These are phyloP conservation scores for Eptatretus burgeri DNA, from an alignment of 2,113 vertebrate species.

Conservation along the genomic window DNA sequence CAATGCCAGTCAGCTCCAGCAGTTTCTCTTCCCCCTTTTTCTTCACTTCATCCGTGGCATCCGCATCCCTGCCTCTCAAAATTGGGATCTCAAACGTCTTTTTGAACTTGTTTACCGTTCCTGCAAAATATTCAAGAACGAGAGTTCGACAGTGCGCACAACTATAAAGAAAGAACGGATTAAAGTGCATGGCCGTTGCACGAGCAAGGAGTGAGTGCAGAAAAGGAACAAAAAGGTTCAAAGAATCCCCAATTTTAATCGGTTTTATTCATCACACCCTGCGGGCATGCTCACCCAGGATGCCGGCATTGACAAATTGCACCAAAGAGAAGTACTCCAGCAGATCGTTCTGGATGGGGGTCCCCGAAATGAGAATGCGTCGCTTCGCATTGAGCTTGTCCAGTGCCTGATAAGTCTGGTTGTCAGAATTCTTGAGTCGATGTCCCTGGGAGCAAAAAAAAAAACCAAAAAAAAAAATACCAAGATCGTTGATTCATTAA, in stretches of 20 bases:
- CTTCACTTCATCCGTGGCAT: constrained; percentile 40
- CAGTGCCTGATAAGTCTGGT: constrained; percentile 79
- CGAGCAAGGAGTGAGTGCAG: too few species aligned
- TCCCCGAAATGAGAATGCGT: constrained; percentile 72
- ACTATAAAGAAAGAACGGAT: too few species aligned
- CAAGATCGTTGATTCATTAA: background rate
- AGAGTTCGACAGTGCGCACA: too few species aligned
- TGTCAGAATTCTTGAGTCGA: constrained; percentile 79
- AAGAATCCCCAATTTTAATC: too few species aligned
- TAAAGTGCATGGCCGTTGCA: too few species aligned
- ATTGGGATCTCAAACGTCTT: constrained; percentile 76
- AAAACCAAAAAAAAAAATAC: background rate
- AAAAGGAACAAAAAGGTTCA: too few species aligned
- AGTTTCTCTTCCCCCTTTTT: constrained; percentile 52
- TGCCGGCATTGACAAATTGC: constrained; percentile 73
- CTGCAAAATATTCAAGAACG: constrained; percentile 15
- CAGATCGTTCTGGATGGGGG: constrained; percentile 83
- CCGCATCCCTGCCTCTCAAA: constrained; percentile 59
- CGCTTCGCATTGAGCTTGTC: constrained; percentile 46
- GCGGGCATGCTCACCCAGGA: constrained; percentile 32
- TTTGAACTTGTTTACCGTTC: constrained; percentile 79
- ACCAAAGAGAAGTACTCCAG: constrained; percentile 93
- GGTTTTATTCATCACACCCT: too few species aligned
- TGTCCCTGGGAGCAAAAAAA: constrained; percentile 30
- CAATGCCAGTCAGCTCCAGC: constrained; percentile 53